Evolutionary conservation across 1,140 invertebrate species (phyloP), one percentile per base, ranked within the genome.

Genomic region (Protaetia brevitarsis): DNA sequence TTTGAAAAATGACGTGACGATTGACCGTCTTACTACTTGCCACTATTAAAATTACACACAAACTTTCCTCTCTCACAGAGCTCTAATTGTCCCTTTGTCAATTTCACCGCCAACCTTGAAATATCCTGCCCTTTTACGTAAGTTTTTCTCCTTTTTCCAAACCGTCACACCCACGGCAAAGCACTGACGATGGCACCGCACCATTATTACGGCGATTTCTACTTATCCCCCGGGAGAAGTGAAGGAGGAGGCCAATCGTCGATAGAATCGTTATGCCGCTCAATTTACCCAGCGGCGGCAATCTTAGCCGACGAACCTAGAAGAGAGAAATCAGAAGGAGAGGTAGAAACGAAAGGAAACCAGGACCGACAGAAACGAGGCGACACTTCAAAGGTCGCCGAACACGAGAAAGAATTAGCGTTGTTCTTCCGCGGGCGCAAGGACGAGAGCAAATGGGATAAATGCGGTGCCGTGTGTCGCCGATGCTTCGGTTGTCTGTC

Each of bases 121-220:
- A 51, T 51, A 23, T 23, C 11, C 19, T 21, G n/a, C n/a, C n/a
- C n/a, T n/a, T n/a, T n/a, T n/a, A n/a, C n/a, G n/a, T n/a, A n/a
- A n/a, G n/a, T 51, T 10, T 11, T 51, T 51, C 26, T 51, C 13
- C 41, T 16, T 23, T 51, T 23, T 51, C 41, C n/a, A n/a, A 51
- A 51, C 26, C 19, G 41, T 19, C 19, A 3, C 41, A 51, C n/a
- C n/a, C n/a, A n/a, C n/a, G n/a, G 41, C 26, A 51, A 16, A 21
- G 41, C 41, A 51, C 41, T 19, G 41, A 51, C 41, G 26, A 10
- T 23, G 26, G 19, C 16, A 23, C 41, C 19, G n/a, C n/a, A n/a
- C n/a, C n/a, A n/a, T n/a, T n/a, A 51, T 51, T 51, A 51, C 19
- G 3, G 41, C 41, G 41, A 51, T 51, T 51, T 51, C 41, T 51